A percentile compares a stretch with the other conserved stretches of the same genome.
Evolutionary conservation across 2,797 vertebrate genomes (phyloP).

Genomic region (Momotus momota): DNA sequence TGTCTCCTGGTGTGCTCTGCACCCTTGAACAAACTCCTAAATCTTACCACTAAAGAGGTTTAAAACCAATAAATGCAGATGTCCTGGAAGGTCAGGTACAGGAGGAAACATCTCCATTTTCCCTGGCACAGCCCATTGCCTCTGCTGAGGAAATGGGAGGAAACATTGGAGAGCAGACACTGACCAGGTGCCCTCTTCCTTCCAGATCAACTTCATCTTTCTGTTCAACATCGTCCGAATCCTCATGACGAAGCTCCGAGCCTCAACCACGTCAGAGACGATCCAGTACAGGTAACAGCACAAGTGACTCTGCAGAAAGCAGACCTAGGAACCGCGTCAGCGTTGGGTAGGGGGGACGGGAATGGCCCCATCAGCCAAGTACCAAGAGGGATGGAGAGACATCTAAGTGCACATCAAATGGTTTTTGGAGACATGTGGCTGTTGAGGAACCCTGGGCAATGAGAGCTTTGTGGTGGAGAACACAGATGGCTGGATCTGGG

Average conservation of each 20-base stretch:
- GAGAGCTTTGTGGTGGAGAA: neutral
- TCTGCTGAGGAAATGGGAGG: neutral
- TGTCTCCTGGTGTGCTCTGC: neutral
- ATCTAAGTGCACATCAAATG: neutral
- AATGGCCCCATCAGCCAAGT: neutral
- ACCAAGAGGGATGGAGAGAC: neutral
- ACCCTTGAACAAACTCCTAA: neutral
- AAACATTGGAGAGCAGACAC: rapidly evolving
- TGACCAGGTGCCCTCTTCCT: neutral
- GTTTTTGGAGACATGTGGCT: neutral
- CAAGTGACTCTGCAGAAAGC: rapidly evolving
- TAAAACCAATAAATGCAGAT: neutral
- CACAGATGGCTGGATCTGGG: neutral
- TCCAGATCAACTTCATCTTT: slow-evolving; percentile 96
- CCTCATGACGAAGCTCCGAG: slow-evolving; percentile 95
- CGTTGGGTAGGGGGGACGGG: neutral
- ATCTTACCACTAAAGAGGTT: neutral
- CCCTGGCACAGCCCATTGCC: neutral
- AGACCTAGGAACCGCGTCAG: neutral
- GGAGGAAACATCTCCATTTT: neutral
- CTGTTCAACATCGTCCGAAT: slow-evolving; percentile 95
- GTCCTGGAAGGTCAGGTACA: neutral
- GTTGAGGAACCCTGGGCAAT: neutral
- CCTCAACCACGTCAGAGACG: slow-evolving; percentile 93
- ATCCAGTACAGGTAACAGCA: slow-evolving; percentile 91